Evolutionary conservation across 2,113 vertebrate species (phyloP), one percentile per base, ranked within the genome.

Genomic region (Tragelaphus scriptus): DNA sequence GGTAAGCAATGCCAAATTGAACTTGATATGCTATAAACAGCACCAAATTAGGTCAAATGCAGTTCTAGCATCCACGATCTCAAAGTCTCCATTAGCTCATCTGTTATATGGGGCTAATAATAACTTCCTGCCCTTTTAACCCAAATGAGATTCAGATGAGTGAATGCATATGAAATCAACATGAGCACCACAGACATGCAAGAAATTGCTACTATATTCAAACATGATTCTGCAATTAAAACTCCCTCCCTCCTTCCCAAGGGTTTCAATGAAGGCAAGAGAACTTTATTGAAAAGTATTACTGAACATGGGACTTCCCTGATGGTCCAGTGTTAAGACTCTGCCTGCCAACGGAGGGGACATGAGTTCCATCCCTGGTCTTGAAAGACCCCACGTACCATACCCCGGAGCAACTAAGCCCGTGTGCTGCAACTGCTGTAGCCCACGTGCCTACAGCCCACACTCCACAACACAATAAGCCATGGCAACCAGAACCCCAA

Each of bases 401-500:
- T 44, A 77, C 23, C 71, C 36, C 2, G 3, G 71, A 77, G 68
- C 36, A 77, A 26, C 71, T 26, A 77, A 26, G 71, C 23, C 71
- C 1, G 0, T 1, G 3, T 44, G 12, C 36, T 0, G 0, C 36
- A 44, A 44, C 71, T 75, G 23, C 36, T 75, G 21, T 25, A 14
- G 36, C 36, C 65, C 71, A 25, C 23, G 1, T 44, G 36, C 71
- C 71, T 44, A 77, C 11, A 26, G 71, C 71, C 71, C 71, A 26
- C 12, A 7, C 23, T 26, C 36, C 36, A 25, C 68, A 75, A 75
- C n/a, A 40, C 71, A 44, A 26, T 23, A 77, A 77, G 36, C 23
- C 71, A 44, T 23, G 0, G 0, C 71, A 44, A 4, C 7, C 21
- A 44, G 36, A 77, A 77, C 19, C 36, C 71, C 36, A 44, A 77